Percentiles rank a stretch among this genome's conserved stretches.
phyloP scores from a whole-genome alignment of 2,797 vertebrate genomes.

The Apodemus agrarius region DNA sequence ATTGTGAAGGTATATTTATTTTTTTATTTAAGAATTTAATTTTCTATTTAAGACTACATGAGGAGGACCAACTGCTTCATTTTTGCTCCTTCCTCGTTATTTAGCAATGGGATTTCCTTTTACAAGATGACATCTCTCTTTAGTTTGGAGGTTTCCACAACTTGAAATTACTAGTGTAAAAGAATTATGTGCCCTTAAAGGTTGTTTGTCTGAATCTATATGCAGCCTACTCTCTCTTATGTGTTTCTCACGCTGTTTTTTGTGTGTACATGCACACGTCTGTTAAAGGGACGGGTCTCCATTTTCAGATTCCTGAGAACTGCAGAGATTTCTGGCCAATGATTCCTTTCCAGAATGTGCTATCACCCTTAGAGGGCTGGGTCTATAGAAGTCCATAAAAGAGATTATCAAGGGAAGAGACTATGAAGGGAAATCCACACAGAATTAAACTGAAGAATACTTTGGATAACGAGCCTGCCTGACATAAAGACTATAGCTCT shows the following conservation, averaged over 20 bases:
- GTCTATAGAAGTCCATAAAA: neutral
- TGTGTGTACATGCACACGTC: neutral
- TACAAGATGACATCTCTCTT: neutral
- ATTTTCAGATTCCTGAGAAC: neutral
- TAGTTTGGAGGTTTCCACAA: neutral
- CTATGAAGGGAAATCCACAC: neutral
- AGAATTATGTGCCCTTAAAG: slow-evolving; percentile 12
- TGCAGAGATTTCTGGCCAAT: neutral
- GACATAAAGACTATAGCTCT: neutral
- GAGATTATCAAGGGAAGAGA: neutral
- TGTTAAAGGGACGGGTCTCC: neutral
- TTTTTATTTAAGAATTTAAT: slow-evolving; percentile 32
- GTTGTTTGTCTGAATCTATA: slow-evolving; percentile 23
- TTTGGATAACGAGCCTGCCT: slow-evolving; percentile 19
- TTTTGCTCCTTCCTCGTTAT: slow-evolving; percentile 24
- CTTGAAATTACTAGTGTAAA: neutral
- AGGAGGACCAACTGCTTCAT: neutral
- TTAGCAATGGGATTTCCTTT: slow-evolving; percentile 10
- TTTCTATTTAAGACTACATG: slow-evolving; percentile 28
- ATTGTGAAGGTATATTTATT: slow-evolving; percentile 21
- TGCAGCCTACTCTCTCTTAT: neutral
- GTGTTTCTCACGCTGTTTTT: neutral
- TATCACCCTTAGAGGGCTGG: neutral
- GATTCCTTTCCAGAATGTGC: neutral
- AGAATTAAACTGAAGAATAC: slow-evolving; percentile 11